Evolutionary conservation across 2,888 invertebrate species (phyloP), one percentile per base, ranked within the genome.

Genomic region (Metopia argyrocephala): DNA sequence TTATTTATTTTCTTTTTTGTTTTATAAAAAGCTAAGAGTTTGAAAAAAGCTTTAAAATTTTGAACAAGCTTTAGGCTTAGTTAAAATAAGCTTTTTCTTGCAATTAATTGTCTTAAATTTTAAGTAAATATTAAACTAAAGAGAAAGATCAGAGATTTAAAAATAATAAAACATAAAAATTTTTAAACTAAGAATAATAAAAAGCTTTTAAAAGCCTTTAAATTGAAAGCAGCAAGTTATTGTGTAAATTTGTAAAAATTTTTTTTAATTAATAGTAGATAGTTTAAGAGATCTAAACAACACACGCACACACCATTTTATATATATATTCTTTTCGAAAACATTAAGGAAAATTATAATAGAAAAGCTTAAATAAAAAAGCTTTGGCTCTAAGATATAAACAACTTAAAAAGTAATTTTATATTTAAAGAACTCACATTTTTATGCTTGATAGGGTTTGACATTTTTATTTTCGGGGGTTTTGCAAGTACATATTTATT

Each of bases 201-300:
- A 46, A 75, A 64, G 64, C 68, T 69, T 54, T 38, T 54, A 71
- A 69, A 78, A 81, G 78, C 78, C 74, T 81, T 74, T 65, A 74
- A 70, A 61, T 75, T 74, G 78, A 78, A 82, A 82, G 78, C 79
- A 79, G 78, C 79, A 82, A 82, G 79, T 82, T 82, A 78, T 82
- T 70, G 31, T 78, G 73, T 38, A 38, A 15, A 12, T 38, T 7
- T 31, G 31, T 12, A 12, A 12, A 12, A 31, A 31, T 3, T 38
- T 15, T 38, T 38, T 15, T 38, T 38, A 3, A n/a, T n/a, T n/a
- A n/a, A n/a, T n/a, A n/a, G n/a, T n/a, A 15, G 15, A 38, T 38
- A 38, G 12, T 38, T 38, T 54, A 56, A 62, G 59, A 70, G 45
- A 59, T 71, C 78, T 71, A 71, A 73, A 73, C 66, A 71, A 80